A percentile compares a stretch with the other conserved stretches of the same genome.
phyloP scores from a whole-genome alignment of 2,888 invertebrate species.

The Priapulus caudatus region DNA sequence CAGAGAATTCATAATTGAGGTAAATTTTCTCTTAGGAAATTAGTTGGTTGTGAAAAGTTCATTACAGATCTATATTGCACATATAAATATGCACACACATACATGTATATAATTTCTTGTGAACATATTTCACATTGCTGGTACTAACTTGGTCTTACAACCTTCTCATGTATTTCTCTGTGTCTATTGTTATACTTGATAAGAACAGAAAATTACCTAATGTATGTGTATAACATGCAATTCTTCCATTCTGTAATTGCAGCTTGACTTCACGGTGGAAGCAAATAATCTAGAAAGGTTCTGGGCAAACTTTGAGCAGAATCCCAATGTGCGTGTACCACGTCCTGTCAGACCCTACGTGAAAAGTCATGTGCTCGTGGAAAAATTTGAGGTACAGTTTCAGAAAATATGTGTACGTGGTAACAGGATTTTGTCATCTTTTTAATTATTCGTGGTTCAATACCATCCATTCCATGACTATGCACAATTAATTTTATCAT shows the following conservation, averaged over 20 bases:
- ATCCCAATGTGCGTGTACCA: slow-evolving; percentile 38
- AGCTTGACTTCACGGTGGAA: slow-evolving; percentile 42
- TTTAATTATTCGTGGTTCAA: too few species aligned
- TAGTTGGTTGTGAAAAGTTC: too few species aligned
- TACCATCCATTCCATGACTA: too few species aligned
- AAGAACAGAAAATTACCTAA: too few species aligned
- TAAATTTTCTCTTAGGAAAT: too few species aligned
- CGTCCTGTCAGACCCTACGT: slow-evolving; percentile 37
- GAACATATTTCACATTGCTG: too few species aligned
- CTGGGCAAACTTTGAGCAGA: slow-evolving; percentile 36
- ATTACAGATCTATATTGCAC: too few species aligned
- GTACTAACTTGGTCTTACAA: too few species aligned
- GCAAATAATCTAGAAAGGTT: slow-evolving; percentile 41
- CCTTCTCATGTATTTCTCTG: not conserved
- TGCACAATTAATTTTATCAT: slow-evolving; percentile 6
- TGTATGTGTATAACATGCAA: not conserved
- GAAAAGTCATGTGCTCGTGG: slow-evolving; percentile 40
- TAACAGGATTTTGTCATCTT: not conserved
- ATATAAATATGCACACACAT: too few species aligned
- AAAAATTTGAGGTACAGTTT: slow-evolving; percentile 40
- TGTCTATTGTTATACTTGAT: not conserved
- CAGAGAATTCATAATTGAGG: too few species aligned
- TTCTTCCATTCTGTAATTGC: slow-evolving; percentile 16
- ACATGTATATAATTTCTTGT: too few species aligned
- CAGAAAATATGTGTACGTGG: slow-evolving; percentile 9